Conservation (phyloP, 92 coral and sea anemone genomes). For the Ricordea florida region DNA sequence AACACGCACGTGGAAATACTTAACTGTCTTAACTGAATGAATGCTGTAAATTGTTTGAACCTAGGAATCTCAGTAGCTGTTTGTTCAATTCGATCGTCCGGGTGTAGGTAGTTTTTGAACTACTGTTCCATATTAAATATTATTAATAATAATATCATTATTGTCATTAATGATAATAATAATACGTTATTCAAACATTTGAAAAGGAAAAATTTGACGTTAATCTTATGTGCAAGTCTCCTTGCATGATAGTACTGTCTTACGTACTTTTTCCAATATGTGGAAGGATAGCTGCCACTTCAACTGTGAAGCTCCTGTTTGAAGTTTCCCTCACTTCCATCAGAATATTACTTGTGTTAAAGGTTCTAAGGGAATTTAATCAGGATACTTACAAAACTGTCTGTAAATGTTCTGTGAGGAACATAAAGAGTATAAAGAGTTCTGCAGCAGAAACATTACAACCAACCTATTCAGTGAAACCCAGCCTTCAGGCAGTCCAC, state of each 20-base stretch:
- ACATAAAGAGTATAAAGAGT: not conserved
- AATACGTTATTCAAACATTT: too few relatives aligned
- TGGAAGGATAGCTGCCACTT: slow-evolving; percentile 4
- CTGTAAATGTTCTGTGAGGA: too few relatives aligned
- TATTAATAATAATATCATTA: too few relatives aligned
- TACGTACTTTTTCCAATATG: not conserved
- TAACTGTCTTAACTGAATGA: too few relatives aligned
- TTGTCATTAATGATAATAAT: too few relatives aligned
- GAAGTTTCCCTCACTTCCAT: not conserved
- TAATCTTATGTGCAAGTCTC: not conserved
- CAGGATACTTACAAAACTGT: not conserved
- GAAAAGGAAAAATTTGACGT: not conserved
- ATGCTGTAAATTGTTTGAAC: too few relatives aligned
- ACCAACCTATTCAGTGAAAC: not conserved
- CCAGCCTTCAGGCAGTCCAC: not conserved
- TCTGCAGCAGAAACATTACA: not conserved
- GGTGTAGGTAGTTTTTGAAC: too few relatives aligned
- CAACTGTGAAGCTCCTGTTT: not conserved
- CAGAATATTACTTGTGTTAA: not conserved
- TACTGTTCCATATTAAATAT: too few relatives aligned
- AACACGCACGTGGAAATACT: too few relatives aligned
- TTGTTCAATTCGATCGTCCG: too few relatives aligned
- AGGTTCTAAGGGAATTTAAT: not conserved
- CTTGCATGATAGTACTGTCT: not conserved
- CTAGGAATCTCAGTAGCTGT: too few relatives aligned